Evolutionary conservation across 2,797 vertebrate genomes (phyloP).

Genomic region (Cynodonichthys magdalenae): DNA sequence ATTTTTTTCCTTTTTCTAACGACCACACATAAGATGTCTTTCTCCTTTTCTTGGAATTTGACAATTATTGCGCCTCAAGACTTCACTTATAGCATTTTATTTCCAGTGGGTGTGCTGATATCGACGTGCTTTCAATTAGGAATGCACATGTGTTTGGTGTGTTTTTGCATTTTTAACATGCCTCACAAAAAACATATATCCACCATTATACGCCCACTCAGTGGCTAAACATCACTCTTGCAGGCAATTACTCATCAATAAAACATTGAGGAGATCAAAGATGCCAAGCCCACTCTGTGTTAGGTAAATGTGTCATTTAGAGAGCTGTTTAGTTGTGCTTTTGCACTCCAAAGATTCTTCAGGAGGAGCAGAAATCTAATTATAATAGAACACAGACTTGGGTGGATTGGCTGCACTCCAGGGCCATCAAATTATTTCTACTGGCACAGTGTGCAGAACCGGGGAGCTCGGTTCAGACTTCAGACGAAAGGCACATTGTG

Average conservation of each 20-base stretch:
- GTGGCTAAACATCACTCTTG: slow-evolving; percentile 22
- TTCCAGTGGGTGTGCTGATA: slow-evolving; percentile 26
- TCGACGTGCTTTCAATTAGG: slow-evolving; percentile 61
- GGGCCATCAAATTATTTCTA: slow-evolving; percentile 67
- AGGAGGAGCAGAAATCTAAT: slow-evolving; percentile 62
- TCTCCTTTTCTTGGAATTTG: slow-evolving; percentile 16
- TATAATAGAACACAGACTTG: slow-evolving; percentile 63
- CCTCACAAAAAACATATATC: slow-evolving; percentile 14
- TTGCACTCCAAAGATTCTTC: slow-evolving; percentile 48
- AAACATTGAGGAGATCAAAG: slow-evolving; percentile 29
- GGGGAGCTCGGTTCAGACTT: slow-evolving; percentile 63
- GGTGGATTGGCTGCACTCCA: slow-evolving; percentile 60
- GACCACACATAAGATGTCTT: slow-evolving; percentile 41
- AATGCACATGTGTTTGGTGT: slow-evolving; percentile 14
- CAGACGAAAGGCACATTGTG: slow-evolving; percentile 74
- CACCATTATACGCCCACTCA: slow-evolving; percentile 10
- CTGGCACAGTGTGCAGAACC: slow-evolving; percentile 53
- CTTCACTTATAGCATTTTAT: slow-evolving; percentile 46
- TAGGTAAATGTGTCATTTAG: slow-evolving; percentile 29
- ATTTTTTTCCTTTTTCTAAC: slow-evolving; percentile 34
- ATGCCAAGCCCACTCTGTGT: slow-evolving; percentile 18
- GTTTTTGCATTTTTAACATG: slow-evolving; percentile 34
- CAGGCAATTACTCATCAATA: slow-evolving; percentile 38
- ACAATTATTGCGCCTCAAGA: slow-evolving; percentile 54
- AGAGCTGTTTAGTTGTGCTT: slow-evolving; percentile 40